Evolutionary conservation across 2,888 invertebrate genomes (phyloP).

Genomic region (Dynastes hyllus): DNA sequence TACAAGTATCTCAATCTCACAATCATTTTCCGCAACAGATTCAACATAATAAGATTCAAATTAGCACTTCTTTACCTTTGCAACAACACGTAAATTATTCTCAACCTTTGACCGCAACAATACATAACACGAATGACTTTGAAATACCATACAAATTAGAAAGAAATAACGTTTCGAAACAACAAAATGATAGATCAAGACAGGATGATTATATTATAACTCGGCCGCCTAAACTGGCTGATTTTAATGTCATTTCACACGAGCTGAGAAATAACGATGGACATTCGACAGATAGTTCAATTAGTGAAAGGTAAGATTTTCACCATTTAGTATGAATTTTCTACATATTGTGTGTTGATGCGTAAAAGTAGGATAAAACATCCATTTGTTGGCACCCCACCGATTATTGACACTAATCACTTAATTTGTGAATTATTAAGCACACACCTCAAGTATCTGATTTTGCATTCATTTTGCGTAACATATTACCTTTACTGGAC

Average conservation of each 20-base stretch:
- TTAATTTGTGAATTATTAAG: too few relatives aligned
- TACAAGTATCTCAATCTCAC: slow-evolving; percentile 65
- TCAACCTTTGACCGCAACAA: slow-evolving; percentile 67
- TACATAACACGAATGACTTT: slow-evolving; percentile 68
- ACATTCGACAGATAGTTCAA: slow-evolving; percentile 73
- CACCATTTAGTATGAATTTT: background rate
- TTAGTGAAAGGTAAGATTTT: slow-evolving; percentile 67
- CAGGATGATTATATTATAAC: slow-evolving; percentile 72
- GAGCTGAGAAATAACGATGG: slow-evolving; percentile 66
- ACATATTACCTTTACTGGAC: too few relatives aligned
- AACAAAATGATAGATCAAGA: slow-evolving; percentile 67
- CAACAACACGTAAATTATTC: slow-evolving; percentile 69
- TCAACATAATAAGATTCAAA: slow-evolving; percentile 69
- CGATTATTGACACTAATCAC: too few relatives aligned
- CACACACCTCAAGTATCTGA: too few relatives aligned
- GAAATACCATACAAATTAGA: slow-evolving; percentile 66
- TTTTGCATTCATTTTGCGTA: too few relatives aligned
- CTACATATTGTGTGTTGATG: background rate
- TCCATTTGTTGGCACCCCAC: too few relatives aligned
- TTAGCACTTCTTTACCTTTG: slow-evolving; percentile 70
- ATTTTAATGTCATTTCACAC: slow-evolving; percentile 61
- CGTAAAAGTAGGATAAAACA: too few relatives aligned
- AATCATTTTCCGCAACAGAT: slow-evolving; percentile 68
- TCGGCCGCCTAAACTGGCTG: slow-evolving; percentile 65
- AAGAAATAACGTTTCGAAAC: slow-evolving; percentile 64